Evolutionary conservation across 2,888 invertebrate species (phyloP).

Genomic region (Xanthia icteritia): DNA sequence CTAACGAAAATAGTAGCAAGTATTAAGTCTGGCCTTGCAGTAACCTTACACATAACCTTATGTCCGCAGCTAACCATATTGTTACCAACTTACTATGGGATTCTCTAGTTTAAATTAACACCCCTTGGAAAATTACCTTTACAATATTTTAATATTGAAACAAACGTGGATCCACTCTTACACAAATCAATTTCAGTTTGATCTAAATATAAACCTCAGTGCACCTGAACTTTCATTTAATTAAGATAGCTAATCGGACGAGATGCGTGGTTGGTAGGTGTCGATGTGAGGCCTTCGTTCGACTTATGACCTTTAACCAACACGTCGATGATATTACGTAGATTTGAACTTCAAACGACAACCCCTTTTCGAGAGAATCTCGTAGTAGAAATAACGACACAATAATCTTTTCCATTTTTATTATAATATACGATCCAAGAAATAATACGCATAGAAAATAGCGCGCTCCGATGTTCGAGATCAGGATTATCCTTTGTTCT

Average conservation of each 20-base stretch:
- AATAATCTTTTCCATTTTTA: conserved; percentile 28
- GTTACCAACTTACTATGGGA: conserved; percentile 25
- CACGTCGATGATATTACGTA: conserved; percentile 12
- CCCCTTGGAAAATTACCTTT: conserved; percentile 6
- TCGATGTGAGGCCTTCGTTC: conserved; percentile 15
- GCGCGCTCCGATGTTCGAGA: conserved; percentile 1
- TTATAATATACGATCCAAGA: not conserved
- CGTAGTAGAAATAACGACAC: conserved; percentile 28
- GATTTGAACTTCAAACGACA: conserved; percentile 18
- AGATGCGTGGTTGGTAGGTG: conserved; percentile 23
- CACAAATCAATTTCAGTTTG: not conserved
- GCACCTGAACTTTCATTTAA: conserved; percentile 28
- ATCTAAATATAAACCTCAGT: conserved; percentile 16
- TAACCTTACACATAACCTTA: conserved; percentile 65
- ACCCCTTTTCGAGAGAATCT: conserved; percentile 2
- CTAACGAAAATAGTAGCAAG: conserved; percentile 39
- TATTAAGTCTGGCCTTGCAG: conserved; percentile 61
- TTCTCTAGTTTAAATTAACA: conserved; percentile 32
- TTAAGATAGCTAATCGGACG: conserved; percentile 8
- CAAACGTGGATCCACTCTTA: not conserved
- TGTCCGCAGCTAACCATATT: conserved; percentile 55
- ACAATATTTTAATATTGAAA: not conserved
- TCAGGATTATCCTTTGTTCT: conserved; percentile 39
- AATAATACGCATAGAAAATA: conserved; percentile 29
- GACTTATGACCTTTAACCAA: conserved; percentile 34